These are phyloP conservation scores for Dione vanillae DNA, from an alignment of 2,888 invertebrate species.

Conservation along the genomic window DNA sequence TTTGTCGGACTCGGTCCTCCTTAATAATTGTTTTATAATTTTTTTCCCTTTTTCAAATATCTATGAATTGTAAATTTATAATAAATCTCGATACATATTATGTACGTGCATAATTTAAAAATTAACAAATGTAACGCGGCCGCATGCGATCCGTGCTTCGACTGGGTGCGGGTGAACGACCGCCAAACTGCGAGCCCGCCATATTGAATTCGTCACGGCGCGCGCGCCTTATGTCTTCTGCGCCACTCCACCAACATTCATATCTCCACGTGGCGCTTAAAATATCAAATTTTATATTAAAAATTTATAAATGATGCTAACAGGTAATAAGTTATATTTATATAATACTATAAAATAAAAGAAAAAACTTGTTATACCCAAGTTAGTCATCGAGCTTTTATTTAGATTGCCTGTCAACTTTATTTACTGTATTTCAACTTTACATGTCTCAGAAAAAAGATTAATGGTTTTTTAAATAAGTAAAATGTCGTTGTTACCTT, in stretches of 20 bases:
- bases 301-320: neutral
- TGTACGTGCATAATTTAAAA: conserved; percentile 52
- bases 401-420: neutral
- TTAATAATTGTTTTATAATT: too few relatives aligned
- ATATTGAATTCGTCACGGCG: conserved; percentile 81
- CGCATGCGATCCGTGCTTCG: conserved; percentile 58
- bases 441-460: too few relatives aligned
- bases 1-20: too few relatives aligned
- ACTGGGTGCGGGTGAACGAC: conserved; percentile 76
- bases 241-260: conserved; percentile 33
- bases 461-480: neutral
- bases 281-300: conserved; percentile 1
- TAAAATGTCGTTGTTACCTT: neutral
- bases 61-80: neutral
- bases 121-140: conserved; percentile 57
- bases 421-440: neutral
- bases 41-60: too few relatives aligned
- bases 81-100: conserved; percentile 28
- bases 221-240: conserved; percentile 74
- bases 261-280: conserved; percentile 38
- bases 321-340: neutral
- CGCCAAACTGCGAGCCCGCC: conserved; percentile 81
- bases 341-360: neutral
- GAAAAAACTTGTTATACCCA: neutral
- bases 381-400: neutral